Evolutionary conservation across 2,113 vertebrate species (phyloP).

Genomic region (Blennius ocellaris): DNA sequence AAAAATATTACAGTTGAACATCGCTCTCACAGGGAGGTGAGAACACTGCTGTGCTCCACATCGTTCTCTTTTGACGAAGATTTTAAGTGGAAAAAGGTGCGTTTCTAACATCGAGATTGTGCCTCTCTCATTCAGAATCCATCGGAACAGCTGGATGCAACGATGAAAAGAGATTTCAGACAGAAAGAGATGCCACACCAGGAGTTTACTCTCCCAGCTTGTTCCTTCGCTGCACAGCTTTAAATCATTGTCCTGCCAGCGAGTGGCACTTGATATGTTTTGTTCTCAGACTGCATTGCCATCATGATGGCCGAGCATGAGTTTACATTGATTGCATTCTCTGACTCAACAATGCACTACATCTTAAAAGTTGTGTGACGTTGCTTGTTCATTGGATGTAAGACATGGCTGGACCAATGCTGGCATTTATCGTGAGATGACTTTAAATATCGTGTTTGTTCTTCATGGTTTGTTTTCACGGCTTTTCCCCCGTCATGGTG

Average conservation of each 20-base stretch:
- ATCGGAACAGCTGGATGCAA: conserved; percentile 33
- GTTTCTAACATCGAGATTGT: conserved; percentile 36
- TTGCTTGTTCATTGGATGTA: too few species aligned
- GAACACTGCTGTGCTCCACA: too few species aligned
- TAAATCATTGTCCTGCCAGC: too few species aligned
- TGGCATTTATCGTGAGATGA: too few species aligned
- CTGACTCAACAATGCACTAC: too few species aligned
- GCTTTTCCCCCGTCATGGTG: too few species aligned
- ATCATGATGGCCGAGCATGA: too few species aligned
- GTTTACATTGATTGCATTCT: too few species aligned
- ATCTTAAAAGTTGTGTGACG: too few species aligned
- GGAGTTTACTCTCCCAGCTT: conserved; percentile 24
- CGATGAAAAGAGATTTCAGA: conserved; percentile 29
- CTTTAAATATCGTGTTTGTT: too few species aligned
- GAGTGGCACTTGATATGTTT: not conserved
- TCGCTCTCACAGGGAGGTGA: not conserved
- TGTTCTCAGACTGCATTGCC: not conserved
- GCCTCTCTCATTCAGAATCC: conserved; percentile 34
- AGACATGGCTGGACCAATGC: too few species aligned
- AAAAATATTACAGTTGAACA: not conserved
- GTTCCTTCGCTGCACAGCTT: not conserved
- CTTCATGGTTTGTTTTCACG: too few species aligned
- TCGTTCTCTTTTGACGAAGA: conserved; percentile 3
- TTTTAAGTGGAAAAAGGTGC: conserved; percentile 14
- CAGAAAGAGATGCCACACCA: conserved; percentile 22